Conservation (phyloP, 2,113 vertebrate species). For the Stictonetta naevosa region DNA sequence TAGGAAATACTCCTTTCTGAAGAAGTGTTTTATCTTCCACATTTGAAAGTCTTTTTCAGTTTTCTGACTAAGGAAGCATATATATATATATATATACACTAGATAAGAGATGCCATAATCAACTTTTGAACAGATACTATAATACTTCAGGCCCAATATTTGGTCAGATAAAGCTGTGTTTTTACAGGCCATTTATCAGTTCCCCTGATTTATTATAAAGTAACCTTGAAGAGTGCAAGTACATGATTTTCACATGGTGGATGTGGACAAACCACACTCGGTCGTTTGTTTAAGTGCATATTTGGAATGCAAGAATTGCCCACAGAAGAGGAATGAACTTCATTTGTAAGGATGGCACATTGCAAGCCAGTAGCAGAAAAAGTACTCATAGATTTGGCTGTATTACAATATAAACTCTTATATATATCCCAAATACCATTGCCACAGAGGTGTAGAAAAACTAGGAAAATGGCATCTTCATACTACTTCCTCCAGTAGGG, state of each 20-base stretch:
- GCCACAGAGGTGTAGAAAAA: background rate
- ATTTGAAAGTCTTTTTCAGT: background rate
- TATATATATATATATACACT: rapidly evolving
- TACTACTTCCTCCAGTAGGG: background rate
- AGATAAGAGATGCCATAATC: background rate
- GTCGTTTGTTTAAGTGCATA: background rate
- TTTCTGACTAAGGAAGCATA: background rate
- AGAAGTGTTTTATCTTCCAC: background rate
- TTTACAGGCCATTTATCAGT: background rate
- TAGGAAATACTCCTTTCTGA: background rate
- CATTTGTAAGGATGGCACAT: background rate
- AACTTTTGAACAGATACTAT: background rate
- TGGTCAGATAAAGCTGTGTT: background rate
- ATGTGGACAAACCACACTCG: background rate
- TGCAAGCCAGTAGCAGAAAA: background rate
- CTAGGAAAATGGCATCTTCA: background rate
- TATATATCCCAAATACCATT: background rate
- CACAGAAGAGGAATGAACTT: background rate
- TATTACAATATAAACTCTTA: background rate
- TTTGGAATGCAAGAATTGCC: background rate
- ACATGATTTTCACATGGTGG: background rate
- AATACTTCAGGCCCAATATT: background rate
- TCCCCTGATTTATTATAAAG: background rate
- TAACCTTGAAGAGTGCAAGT: background rate
- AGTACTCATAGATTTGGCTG: background rate